These are phyloP conservation scores for Acanthopleura granulata DNA, from an alignment of 2,888 invertebrate genomes.

Conservation along the genomic window DNA sequence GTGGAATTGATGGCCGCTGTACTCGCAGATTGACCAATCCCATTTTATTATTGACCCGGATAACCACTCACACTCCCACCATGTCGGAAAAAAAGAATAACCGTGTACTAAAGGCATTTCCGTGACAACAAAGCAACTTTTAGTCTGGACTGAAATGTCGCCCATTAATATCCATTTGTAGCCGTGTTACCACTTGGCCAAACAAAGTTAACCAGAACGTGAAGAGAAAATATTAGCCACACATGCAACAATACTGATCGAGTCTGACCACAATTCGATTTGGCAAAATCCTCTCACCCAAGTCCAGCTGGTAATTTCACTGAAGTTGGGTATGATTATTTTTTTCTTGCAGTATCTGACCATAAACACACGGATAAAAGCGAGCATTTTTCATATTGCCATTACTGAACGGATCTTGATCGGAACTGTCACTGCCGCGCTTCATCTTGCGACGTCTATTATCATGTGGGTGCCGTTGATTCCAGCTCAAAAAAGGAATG, in stretches of 20 bases:
- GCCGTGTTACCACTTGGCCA: not conserved
- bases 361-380: not conserved
- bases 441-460: not conserved
- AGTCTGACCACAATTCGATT: too few relatives aligned
- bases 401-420: not conserved
- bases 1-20: not conserved
- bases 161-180: conserved; percentile 5
- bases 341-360: too few relatives aligned
- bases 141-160: not conserved
- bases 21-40: not conserved
- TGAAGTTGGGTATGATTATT: too few relatives aligned
- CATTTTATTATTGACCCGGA: not conserved
- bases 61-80: too few relatives aligned
- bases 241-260: too few relatives aligned
- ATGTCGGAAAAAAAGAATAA: too few relatives aligned
- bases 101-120: too few relatives aligned
- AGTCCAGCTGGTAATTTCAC: too few relatives aligned
- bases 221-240: too few relatives aligned
- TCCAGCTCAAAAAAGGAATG: not conserved
- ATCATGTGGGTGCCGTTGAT: not conserved
- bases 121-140: not conserved
- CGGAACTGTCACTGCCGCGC: not conserved
- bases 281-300: too few relatives aligned
- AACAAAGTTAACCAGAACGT: not conserved
- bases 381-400: not conserved